phyloP scores from a whole-genome alignment of 2,113 vertebrate genomes.

The Atlantisia rogersi region DNA sequence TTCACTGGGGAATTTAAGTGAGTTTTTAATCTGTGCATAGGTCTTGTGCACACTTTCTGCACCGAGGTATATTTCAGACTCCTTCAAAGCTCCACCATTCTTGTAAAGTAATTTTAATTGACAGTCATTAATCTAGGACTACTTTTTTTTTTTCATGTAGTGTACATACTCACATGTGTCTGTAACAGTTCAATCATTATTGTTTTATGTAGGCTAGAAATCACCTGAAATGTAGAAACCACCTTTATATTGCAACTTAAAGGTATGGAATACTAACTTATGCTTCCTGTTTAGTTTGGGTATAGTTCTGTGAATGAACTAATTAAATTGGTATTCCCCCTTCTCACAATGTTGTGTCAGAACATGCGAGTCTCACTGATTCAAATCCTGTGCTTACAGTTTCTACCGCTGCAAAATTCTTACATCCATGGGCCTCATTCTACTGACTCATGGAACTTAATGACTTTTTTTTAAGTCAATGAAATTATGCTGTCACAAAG shows the following conservation, averaged over 20 bases:
- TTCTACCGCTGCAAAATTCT: constrained; percentile 45
- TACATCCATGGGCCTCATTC: not conserved
- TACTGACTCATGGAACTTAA: not conserved
- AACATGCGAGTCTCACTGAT: not conserved
- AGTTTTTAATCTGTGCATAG: not conserved
- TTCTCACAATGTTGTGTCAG: constrained; percentile 13
- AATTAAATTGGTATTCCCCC: not conserved
- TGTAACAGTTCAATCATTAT: not conserved
- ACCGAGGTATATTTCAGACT: not conserved
- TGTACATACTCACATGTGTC: constrained; percentile 66
- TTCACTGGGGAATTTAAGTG: constrained; percentile 1
- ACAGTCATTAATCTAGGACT: not conserved
- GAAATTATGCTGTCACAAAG: not conserved
- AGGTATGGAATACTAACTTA: not conserved
- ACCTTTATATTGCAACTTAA: constrained; percentile 28
- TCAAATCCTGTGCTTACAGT: constrained; percentile 32
- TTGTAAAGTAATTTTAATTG: constrained; percentile 37
- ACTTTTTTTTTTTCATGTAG: not conserved
- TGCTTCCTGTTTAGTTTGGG: not conserved
- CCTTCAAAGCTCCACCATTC: not conserved
- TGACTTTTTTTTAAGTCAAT: not conserved
- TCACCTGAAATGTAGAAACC: constrained; percentile 43
- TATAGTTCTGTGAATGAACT: constrained; percentile 9
- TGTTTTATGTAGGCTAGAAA: constrained; percentile 35
- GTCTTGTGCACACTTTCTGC: constrained; percentile 9